Base-by-base conservation (phyloP, 2,888 invertebrate species). In the Mycalesis mineus region DNA sequence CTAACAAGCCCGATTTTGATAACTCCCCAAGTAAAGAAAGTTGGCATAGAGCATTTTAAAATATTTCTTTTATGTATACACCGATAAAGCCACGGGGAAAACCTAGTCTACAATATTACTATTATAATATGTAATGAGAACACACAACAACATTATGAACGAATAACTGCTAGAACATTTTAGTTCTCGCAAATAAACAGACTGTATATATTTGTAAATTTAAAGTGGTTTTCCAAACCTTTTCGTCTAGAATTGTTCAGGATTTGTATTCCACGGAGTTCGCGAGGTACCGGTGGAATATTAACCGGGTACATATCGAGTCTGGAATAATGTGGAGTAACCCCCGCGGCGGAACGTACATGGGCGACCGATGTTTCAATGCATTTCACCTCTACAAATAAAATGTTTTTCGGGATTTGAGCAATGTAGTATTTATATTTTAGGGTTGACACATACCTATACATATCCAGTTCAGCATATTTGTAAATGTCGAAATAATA, bases 261-360 rank as follows among this genome's bases (percentile, higher is more conserved):
- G 14, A 31, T 51, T 51, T 51, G 40, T 51, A 51, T 51, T 51
- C 51, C 40, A 15, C 51, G 15, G 40, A 41, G 41, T 29, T 51
- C 40, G 9, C 51, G 41, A 41, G 41, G 37, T 31, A 51, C 40
- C 51, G n/a, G 15, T 41, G 22, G 51, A 51, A 51, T 51, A 51
- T 51, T 41, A 51, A 41, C 51, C 31, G 40, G 50, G 51, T 40
- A 51, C 40, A 51, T 51, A 51, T 51, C 41, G 40, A 31, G 51
- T 2, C 14, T n/a, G 36, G 39, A 50, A 50, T 50, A 50, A 37
- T 13, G 39, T 40, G 40, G 40, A 50, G 39, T 39, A 50, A 50
- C 39, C 29, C 13, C 28, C 11, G 8, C 14, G 29, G 14, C 14
- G 11, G 28, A 40, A 29, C 29, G 15, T 50, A 39, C 50, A 29